Evolutionary conservation across 2,888 invertebrate genomes (phyloP).

Genomic region (Meganola albula): DNA sequence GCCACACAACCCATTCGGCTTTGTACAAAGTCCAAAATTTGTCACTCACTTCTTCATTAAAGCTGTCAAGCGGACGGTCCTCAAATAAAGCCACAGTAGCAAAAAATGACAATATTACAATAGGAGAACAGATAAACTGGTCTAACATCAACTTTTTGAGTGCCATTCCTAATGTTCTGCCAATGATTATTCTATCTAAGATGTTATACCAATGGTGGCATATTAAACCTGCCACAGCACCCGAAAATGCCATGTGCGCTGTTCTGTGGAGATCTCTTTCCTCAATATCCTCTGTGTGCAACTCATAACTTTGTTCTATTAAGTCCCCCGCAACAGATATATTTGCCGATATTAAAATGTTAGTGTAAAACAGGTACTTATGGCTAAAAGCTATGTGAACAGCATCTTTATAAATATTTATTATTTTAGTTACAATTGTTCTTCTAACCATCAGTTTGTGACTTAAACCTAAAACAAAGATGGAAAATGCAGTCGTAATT

Average conservation of each 20-base stretch:
- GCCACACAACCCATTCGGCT: slow-evolving; percentile 96
- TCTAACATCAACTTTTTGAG: slow-evolving; percentile 88
- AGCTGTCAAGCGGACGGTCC: slow-evolving; percentile 75
- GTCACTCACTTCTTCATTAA: slow-evolving; percentile 81
- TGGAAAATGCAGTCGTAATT: slow-evolving; percentile 5
- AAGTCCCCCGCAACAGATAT: slow-evolving; percentile 88
- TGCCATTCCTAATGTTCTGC: slow-evolving; percentile 80
- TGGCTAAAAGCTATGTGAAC: slow-evolving; percentile 69
- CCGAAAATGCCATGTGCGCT: slow-evolving; percentile 86
- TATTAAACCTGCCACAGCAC: slow-evolving; percentile 85
- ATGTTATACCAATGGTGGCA: slow-evolving; percentile 92
- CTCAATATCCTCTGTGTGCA: slow-evolving; percentile 71
- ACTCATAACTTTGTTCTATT: slow-evolving; percentile 88
- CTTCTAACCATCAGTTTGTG: slow-evolving; percentile 42
- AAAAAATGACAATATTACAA: slow-evolving; percentile 87
- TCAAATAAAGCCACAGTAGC: slow-evolving; percentile 85
- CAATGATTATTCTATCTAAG: slow-evolving; percentile 84
- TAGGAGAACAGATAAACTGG: slow-evolving; percentile 89
- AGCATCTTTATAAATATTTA: slow-evolving; percentile 39
- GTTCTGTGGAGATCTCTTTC: slow-evolving; percentile 80
- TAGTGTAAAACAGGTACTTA: slow-evolving; percentile 86
- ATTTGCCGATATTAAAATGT: slow-evolving; percentile 85
- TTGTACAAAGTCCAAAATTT: slow-evolving; percentile 88
- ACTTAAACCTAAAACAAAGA: slow-evolving; percentile 47
- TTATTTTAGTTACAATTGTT: slow-evolving; percentile 42